Evolutionary conservation across 1,140 invertebrate genomes (phyloP).

Genomic region (Brachionus calyciflorus): DNA sequence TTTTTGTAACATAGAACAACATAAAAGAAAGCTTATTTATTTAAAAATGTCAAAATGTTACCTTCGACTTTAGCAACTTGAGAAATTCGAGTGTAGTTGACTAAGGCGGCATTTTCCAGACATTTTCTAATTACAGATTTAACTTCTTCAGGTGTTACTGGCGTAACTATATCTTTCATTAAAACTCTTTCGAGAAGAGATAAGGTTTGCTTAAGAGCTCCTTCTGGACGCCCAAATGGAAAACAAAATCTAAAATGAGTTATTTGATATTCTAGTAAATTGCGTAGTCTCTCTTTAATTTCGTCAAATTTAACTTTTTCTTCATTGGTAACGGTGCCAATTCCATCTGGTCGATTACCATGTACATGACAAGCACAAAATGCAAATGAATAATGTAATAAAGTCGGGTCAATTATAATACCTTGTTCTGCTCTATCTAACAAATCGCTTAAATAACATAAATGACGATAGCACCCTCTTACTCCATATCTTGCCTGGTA

Average conservation of each 20-base stretch:
- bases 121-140: slow-evolving; percentile 90
- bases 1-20: no score
- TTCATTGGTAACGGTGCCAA: slow-evolving; percentile 88
- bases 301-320: slow-evolving; percentile 97
- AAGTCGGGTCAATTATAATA: slow-evolving; percentile 91
- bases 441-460: slow-evolving; percentile 91
- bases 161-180: slow-evolving; percentile 97
- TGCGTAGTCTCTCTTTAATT: slow-evolving; percentile 87
- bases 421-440: slow-evolving; percentile 90
- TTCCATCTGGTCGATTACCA: slow-evolving; percentile 27
- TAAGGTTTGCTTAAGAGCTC: slow-evolving; percentile 89
- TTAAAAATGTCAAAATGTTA: slow-evolving; percentile 58
- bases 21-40: neutral
- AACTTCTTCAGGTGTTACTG: slow-evolving; percentile 94
- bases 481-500: slow-evolving; percentile 97
- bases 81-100: slow-evolving; percentile 93
- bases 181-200: slow-evolving; percentile 91
- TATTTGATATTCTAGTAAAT: slow-evolving; percentile 93
- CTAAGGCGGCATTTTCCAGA: slow-evolving; percentile 91
- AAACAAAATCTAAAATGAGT: slow-evolving; percentile 98
- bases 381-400: slow-evolving; percentile 97
- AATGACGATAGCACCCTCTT: slow-evolving; percentile 88
- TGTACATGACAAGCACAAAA: slow-evolving; percentile 94
- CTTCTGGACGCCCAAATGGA: slow-evolving; percentile 96
- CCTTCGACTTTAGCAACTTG: slow-evolving; percentile 96